Evolutionary conservation across 2,113 vertebrate species (phyloP), one percentile per base, ranked within the genome.

Genomic region (Gorsachius goisagi): DNA sequence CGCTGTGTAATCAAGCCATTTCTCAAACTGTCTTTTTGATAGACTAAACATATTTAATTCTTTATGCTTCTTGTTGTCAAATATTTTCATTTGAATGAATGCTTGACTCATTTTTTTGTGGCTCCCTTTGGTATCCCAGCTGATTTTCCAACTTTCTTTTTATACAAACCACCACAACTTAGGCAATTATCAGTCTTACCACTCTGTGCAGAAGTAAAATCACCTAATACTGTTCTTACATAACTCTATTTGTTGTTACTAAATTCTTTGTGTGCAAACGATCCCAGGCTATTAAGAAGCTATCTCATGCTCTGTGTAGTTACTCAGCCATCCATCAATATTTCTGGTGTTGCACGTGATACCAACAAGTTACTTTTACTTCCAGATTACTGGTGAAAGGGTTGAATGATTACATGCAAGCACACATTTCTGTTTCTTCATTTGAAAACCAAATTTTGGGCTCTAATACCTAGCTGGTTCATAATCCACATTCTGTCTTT

Each of bases 1-100:
- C 89, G 28, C 87, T 93, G 18, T 88, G 88, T 71, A 85, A 87
- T 72, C 77, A 89, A 94, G 41, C 63, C 71, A n/a, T 95, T 94
- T 85, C 85, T 96, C 94, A 89, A 79, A 88, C 81, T 92, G 89
- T 76, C 87, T 94, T 90, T 95, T 81, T 78, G 89, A 91, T 52
- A 73, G 74, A 85, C 89, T 66, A 93, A 72, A 75, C 63, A 82
- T 94, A 52, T 85, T 95, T 64, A 32, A 73, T 72, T 93, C 68
- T 95, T 84, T 87, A 47, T 73, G 77, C 62, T 91, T 44, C 86
- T 85, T 79, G 35, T 60, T 89, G 89, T 91, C 69, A 94, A 96
- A 60, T 88, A 75, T 52, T 94, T 93, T 64, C 73, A 75, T 91
- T 56, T 56, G 60, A 72, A 72, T 85, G 87, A 89, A 85, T 72